These are phyloP conservation scores for Allolobophora icterica DNA, from an alignment of 2,888 invertebrate species.

Conservation along the genomic window DNA sequence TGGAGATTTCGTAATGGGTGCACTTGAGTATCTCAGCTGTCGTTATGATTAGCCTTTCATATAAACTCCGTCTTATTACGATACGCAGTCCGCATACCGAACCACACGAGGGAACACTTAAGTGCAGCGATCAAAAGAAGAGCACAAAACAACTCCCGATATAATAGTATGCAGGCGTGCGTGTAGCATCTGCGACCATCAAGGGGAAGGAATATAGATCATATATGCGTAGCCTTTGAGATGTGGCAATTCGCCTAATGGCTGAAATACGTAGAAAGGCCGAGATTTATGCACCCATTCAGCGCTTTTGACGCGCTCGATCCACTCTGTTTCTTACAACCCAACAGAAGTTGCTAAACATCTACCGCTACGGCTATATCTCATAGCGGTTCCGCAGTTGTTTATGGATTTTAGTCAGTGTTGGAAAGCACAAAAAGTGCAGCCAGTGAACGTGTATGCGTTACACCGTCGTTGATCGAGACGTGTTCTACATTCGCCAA, in stretches of 20 bases:
- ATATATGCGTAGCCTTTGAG: not conserved
- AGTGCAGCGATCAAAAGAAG: not conserved
- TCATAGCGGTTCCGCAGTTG: not conserved
- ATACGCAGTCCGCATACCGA: not conserved
- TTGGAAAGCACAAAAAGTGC: not conserved
- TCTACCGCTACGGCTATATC: not conserved
- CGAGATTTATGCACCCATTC: not conserved
- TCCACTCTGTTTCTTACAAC: not conserved
- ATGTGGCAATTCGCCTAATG: not conserved
- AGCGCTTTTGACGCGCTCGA: not conserved
- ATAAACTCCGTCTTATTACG: not conserved
- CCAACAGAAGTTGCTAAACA: not conserved
- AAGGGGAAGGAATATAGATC: not conserved
- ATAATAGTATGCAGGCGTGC: not conserved
- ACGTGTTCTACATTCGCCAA: not conserved
- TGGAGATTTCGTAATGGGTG: not conserved
- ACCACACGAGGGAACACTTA: slow-evolving; percentile 1
- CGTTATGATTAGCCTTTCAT: slow-evolving; percentile 2
- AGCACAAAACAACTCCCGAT: not conserved
- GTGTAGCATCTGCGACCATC: not conserved
- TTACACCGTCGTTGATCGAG: not conserved
- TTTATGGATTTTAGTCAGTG: not conserved
- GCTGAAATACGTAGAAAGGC: not conserved
- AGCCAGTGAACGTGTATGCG: not conserved
- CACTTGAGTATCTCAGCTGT: not conserved